Evolutionary conservation across 2,797 vertebrate species (phyloP), one percentile per base, ranked within the genome.

Genomic region (Pelobates cultripes): DNA sequence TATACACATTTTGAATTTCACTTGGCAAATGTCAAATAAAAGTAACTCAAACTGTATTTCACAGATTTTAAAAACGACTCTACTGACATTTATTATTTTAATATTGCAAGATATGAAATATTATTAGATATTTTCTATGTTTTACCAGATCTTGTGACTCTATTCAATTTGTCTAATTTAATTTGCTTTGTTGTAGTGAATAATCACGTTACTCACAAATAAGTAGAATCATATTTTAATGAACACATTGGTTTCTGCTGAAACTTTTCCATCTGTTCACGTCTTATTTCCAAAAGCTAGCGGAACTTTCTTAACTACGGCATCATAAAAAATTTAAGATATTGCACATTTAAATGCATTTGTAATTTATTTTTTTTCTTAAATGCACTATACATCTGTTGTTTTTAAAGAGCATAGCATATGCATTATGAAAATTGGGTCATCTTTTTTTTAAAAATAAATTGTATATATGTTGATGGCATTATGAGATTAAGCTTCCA

Each of bases 151-250:
- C 68, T 41, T 43, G 41, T 44, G 42, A 13, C 28, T 44, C 67
- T n/a, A 12, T 63, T 43, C 44, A 6, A n/a, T 63, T 69, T 12
- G 2, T 15, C 9, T 63, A 76, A 70, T 63, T 57, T 41, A 76
- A 63, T 40, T 6, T 76, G 53, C 43, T 73, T 76, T 76, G 73
- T 76, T 71, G 43, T 71, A 70, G 44, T 12, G 12, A 55, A 47
- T 75, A 81, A 81, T 75, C 43, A 75, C 79, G 69, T 71, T 70
- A 70, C 66, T 76, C 68, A 67, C 70, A 81, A 81, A 70, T 51
- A 64, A 43, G 71, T 53, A 81, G 79, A 80, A 75, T 81, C 68
- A 81, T 61, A 53, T 70, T 71, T 70, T 81, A 81, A 76, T 76
- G 73, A 76, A 81, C 66, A 81, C 67, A 75, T 76, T 81, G 41